Base-by-base conservation (phyloP, 1,140 invertebrate species). In the Drosophila azteca region DNA sequence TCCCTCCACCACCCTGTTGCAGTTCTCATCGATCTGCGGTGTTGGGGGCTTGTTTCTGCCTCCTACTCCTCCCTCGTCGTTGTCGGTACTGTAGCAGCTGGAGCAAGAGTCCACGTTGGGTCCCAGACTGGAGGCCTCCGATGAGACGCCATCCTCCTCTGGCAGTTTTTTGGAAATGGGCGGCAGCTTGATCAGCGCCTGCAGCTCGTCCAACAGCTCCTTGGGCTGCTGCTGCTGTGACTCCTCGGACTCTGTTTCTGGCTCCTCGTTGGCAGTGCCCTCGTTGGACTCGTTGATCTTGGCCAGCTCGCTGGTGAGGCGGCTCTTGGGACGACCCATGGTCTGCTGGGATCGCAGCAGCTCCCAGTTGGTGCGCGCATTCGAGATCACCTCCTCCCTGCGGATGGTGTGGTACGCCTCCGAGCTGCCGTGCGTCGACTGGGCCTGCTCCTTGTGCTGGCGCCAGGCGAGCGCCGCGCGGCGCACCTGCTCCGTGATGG, bases 311-410 rank as follows among this genome's bases (percentile, higher is more conserved):
- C 70, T 90, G 41, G 79, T 87, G 0, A 90, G 71, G n/a, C 77
- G 76, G 2, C 72, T 67, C 39, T 87, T 87, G 45, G 69, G 72
- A 4, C 82, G 51, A 26, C 76, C 67, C 17, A 74, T 53, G 0
- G 85, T 81, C 41, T 92, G 91, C 92, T 95, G 95, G 7, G 94
- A 95, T 76, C 95, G 93, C 1, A 96, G 89, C 49, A 96, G 90
- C 90, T 97, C 95, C 96, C 96, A 96, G 76, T 96, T 96, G 2
- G 95, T 96, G 72, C 95, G 93, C 1, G 96, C 96, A 90, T 96
- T 96, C 29, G 95, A 95, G 58, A 96, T 96, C 2, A 96, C 94
- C 91, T 96, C 95, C 79, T 96, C 96, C 3, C 96, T 92, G 1
- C 94, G 92, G 26, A 94, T 94, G 67, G 94, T 95, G 64, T 94